Evolutionary conservation across 2,888 invertebrate species (phyloP).

Genomic region (Melinopterus prodromus): DNA sequence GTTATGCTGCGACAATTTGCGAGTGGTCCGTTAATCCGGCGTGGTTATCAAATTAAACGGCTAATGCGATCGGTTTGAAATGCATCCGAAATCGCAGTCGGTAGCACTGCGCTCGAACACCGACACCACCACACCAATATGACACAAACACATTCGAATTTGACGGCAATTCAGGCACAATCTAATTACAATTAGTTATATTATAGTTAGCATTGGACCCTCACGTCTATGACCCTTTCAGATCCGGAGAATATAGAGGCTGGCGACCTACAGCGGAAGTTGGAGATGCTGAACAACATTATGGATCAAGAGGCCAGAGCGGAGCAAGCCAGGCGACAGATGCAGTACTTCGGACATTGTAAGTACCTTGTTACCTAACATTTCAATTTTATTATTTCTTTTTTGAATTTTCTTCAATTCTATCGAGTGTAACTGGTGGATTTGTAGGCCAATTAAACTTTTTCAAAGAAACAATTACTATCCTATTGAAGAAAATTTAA

Average conservation of each 20-base stretch:
- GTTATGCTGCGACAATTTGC: background rate
- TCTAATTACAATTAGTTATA: background rate
- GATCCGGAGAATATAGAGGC: slow-evolving; percentile 89
- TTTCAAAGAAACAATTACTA: no score
- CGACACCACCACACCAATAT: background rate
- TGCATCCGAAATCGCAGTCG: background rate
- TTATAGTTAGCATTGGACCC: background rate
- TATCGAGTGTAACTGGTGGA: background rate
- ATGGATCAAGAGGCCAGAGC: slow-evolving; percentile 86
- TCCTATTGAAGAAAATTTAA: no score
- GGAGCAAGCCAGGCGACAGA: slow-evolving; percentile 79
- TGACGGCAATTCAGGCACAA: background rate
- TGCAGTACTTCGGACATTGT: slow-evolving; percentile 85
- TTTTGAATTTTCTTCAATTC: no score
- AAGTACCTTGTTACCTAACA: slow-evolving; percentile 60
- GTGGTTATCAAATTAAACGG: background rate
- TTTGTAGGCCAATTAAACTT: no score
- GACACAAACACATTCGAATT: background rate
- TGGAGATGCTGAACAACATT: slow-evolving; percentile 89
- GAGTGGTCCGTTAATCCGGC: background rate
- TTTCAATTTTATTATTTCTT: slow-evolving; percentile 20
- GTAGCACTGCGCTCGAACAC: background rate
- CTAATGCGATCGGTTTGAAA: background rate
- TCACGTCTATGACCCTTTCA: slow-evolving; percentile 58
- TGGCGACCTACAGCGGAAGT: slow-evolving; percentile 87